These are phyloP conservation scores for Unio pictorum DNA, from an alignment of 2,888 invertebrate genomes.

Conservation along the genomic window DNA sequence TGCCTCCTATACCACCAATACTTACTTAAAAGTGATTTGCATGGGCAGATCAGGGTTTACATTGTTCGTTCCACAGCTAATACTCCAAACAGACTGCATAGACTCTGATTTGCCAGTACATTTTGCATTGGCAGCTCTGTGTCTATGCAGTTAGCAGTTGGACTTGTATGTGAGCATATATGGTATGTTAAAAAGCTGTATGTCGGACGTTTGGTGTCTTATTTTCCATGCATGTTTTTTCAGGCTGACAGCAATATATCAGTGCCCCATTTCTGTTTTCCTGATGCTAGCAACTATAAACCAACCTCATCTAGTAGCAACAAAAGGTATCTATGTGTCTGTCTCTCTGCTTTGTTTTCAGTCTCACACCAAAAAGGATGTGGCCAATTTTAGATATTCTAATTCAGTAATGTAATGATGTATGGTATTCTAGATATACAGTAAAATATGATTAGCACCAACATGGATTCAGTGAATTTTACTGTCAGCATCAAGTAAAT, in stretches of 20 bases:
- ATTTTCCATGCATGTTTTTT: slow-evolving; percentile 12
- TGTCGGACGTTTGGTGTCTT: slow-evolving; percentile 2
- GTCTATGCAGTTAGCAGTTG: background rate
- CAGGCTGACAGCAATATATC: slow-evolving; percentile 71
- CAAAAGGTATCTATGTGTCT: slow-evolving; percentile 4
- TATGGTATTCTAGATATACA: too few species aligned
- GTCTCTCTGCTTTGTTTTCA: too few species aligned
- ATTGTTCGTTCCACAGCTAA: background rate
- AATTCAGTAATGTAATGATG: too few species aligned
- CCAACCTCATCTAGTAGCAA: slow-evolving; percentile 42
- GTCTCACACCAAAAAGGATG: too few species aligned
- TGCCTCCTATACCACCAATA: too few species aligned
- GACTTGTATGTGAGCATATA: too few species aligned
- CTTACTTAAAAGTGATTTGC: too few species aligned
- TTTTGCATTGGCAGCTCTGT: background rate
- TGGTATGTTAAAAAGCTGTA: background rate
- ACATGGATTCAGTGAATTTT: too few species aligned
- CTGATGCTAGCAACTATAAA: slow-evolving; percentile 79
- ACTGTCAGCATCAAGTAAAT: too few species aligned
- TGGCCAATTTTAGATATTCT: too few species aligned
- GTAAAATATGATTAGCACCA: too few species aligned
- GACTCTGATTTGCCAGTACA: background rate
- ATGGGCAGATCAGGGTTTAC: too few species aligned
- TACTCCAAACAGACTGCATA: background rate
- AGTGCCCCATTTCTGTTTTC: slow-evolving; percentile 84